Conservation (phyloP, 1,140 invertebrate species). For the Streblospio benedicti region DNA sequence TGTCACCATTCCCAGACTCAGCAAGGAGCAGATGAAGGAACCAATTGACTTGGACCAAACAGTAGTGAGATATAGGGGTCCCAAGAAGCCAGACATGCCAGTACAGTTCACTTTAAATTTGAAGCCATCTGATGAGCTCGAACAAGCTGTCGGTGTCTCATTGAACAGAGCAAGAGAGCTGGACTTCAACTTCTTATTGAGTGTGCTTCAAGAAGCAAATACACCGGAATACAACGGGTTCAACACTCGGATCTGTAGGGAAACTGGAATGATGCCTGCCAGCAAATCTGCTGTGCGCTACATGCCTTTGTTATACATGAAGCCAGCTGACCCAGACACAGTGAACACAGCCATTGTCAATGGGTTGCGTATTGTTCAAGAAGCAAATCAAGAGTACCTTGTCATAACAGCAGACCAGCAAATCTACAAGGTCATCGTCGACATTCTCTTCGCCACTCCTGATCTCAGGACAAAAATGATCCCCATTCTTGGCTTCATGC, state of each 20-base stretch:
- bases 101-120: too few species aligned
- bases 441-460: not conserved
- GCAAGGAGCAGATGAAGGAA: too few species aligned
- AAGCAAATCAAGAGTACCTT: too few species aligned
- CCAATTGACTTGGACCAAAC: too few species aligned
- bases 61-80: not conserved
- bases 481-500: not conserved
- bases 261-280: too few species aligned
- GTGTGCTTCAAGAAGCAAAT: too few species aligned
- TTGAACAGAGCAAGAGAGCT: too few species aligned
- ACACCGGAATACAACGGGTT: too few species aligned
- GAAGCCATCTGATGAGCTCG: too few species aligned
- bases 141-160: conserved; percentile 4
- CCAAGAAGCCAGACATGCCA: conserved; percentile 4
- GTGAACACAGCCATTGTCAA: not conserved
- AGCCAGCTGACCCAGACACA: not conserved
- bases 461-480: not conserved
- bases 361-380: not conserved
- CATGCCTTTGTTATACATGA: not conserved
- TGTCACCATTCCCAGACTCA: too few species aligned
- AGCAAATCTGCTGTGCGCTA: not conserved
- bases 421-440: not conserved
- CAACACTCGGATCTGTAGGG: too few species aligned
- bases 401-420: not conserved
- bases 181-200: too few species aligned